phyloP scores from a whole-genome alignment of 2,888 invertebrate genomes.

The Itoplectis maculator region DNA sequence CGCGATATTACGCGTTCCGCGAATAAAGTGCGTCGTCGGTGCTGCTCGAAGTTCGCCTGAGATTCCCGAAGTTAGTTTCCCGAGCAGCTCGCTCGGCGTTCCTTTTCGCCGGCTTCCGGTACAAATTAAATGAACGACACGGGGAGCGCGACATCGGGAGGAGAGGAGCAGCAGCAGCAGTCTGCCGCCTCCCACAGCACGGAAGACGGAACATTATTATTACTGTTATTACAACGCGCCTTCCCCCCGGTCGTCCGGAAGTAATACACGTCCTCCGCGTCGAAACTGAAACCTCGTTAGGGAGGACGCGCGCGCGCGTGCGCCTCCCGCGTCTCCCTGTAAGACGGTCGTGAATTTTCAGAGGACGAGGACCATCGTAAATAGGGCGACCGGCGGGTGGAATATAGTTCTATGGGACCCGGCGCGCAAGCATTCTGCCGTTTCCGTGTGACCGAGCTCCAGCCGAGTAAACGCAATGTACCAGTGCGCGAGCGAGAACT shows the following conservation, averaged over 20 bases:
- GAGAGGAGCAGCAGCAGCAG: too few relatives aligned
- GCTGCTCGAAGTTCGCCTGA: conserved; percentile 52
- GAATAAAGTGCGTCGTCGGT: conserved; percentile 69
- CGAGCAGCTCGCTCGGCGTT: conserved; percentile 1
- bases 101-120: conserved; percentile 34
- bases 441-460: conserved; percentile 29
- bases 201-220: conserved; percentile 53
- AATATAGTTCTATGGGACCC: conserved; percentile 21
- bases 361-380: background rate
- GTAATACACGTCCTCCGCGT: conserved; percentile 37
- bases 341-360: conserved; percentile 41
- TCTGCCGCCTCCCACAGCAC: background rate
- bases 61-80: conserved; percentile 48
- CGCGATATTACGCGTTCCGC: conserved; percentile 76
- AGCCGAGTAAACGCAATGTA: conserved; percentile 18
- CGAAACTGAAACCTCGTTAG: conserved; percentile 51
- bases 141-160: conserved; percentile 29
- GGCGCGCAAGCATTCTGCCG: conserved; percentile 13
- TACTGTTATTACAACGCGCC: conserved; percentile 54
- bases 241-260: conserved; percentile 44
- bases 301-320: too few relatives aligned
- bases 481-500: conserved; percentile 67
- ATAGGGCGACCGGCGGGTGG: conserved; percentile 32
- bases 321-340: conserved; percentile 26
- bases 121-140: conserved; percentile 60